Evolutionary conservation across 2,113 vertebrate species (phyloP).

Genomic region (Empidonax alnorum): DNA sequence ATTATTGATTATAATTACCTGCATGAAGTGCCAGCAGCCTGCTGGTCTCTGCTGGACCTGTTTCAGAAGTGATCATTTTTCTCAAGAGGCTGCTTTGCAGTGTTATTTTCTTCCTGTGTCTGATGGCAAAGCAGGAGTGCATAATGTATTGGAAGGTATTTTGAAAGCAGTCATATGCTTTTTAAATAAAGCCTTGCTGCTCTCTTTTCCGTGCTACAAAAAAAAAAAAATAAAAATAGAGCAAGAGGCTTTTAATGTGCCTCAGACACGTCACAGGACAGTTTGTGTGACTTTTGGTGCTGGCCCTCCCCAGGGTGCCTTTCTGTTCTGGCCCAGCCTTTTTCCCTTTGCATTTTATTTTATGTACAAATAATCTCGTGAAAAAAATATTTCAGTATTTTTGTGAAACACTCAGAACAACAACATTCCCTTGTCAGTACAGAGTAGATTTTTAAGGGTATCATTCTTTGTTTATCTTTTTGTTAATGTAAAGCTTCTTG

Average conservation of each 20-base stretch:
- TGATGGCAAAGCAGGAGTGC: conserved; percentile 8
- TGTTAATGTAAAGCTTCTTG: background rate
- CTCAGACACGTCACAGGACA: background rate
- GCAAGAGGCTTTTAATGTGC: background rate
- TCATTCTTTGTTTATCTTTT: background rate
- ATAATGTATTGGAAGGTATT: background rate
- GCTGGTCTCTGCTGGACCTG: background rate
- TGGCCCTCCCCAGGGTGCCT: background rate
- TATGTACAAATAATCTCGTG: background rate
- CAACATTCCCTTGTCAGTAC: background rate
- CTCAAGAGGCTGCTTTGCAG: background rate
- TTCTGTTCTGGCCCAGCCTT: background rate
- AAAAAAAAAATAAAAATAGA: conserved; percentile 16
- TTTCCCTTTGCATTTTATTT: background rate
- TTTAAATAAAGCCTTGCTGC: conserved; percentile 10
- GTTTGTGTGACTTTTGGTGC: background rate
- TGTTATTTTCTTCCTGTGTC: background rate
- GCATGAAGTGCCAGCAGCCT: background rate
- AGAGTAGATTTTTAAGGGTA: background rate
- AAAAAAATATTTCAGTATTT: background rate
- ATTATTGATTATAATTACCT: background rate
- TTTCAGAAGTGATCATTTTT: background rate
- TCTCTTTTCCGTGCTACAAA: background rate
- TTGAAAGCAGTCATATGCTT: conserved; percentile 8
- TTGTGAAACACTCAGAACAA: background rate